Evolutionary conservation across 2,797 vertebrate species (phyloP), one percentile per base, ranked within the genome.

Genomic region (Crotalus adamanteus): DNA sequence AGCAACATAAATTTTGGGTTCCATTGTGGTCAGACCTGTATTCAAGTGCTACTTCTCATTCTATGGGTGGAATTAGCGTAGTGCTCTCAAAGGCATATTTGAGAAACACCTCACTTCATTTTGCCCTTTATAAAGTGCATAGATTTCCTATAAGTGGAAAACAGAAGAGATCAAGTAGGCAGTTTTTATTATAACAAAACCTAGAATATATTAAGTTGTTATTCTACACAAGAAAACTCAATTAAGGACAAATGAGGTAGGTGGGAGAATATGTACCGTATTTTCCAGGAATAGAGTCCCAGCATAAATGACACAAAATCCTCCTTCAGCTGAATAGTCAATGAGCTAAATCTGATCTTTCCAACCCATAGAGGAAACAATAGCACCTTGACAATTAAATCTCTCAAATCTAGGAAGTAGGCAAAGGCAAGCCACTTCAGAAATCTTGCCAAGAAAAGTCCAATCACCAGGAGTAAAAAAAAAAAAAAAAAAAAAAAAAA

Each of bases 101-200:
- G n/a, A 69, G n/a, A 16, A 69, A 69, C n/a, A 18, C 31, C 31
- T 8, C n/a, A 69, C 65, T 69, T n/a, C n/a, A 16, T 88, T 73
- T 12, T 73, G 63, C 26, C 31, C n/a, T 56, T 92, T 87, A n/a
- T 88, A 57, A 92, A 92, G n/a, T 42, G n/a, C n/a, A 69, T 69
- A 1, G 6, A 69, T 69, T n/a, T 31, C 65, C 6, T 69, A 31
- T 37, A 31, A 69, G 13, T 69, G 65, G 65, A 31, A 18, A 69
- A 69, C 5, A 69, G 12, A 16, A 69, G n/a, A 69, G 14, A 69
- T 69, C 65, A 37, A 69, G n/a, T 69, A 37, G 65, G n/a, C n/a
- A 37, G 9, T 59, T 31, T 57, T 87, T 87, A 57, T 59, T 59
- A 22, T 59, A 31, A 87, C 26, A 59, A 87, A 87, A 31, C 8